phyloP scores from a whole-genome alignment of 2,888 invertebrate genomes.

The Cantharis lateralis region DNA sequence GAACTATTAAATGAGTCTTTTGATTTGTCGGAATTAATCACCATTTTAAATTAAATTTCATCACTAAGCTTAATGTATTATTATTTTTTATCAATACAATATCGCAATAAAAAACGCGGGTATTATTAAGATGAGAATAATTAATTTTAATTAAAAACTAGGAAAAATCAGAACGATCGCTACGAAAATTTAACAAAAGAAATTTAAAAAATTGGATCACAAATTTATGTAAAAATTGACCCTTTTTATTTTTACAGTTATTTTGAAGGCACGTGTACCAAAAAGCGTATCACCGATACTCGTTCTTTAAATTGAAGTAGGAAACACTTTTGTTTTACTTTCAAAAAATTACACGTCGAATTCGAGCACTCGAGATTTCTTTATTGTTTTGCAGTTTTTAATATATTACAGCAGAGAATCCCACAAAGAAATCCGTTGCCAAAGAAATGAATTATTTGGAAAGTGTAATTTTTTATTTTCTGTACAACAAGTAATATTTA shows the following conservation, averaged over 20 bases:
- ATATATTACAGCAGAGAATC: neutral
- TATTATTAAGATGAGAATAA: neutral
- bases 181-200: neutral
- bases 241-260: neutral
- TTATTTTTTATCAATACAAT: neutral
- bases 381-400: neutral
- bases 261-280: neutral
- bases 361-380: neutral
- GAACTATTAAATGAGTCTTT: neutral
- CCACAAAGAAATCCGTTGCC: neutral
- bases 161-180: neutral
- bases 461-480: neutral
- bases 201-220: neutral
- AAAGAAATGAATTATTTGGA: neutral
- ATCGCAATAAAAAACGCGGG: neutral
- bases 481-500: neutral
- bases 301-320: neutral
- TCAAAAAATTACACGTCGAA: neutral
- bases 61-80: neutral
- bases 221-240: neutral
- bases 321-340: neutral
- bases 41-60: neutral
- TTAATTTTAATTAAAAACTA: neutral
- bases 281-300: neutral
- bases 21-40: neutral